Conservation (phyloP, 2,888 invertebrate genomes). For the Ennomos fuscantarius region DNA sequence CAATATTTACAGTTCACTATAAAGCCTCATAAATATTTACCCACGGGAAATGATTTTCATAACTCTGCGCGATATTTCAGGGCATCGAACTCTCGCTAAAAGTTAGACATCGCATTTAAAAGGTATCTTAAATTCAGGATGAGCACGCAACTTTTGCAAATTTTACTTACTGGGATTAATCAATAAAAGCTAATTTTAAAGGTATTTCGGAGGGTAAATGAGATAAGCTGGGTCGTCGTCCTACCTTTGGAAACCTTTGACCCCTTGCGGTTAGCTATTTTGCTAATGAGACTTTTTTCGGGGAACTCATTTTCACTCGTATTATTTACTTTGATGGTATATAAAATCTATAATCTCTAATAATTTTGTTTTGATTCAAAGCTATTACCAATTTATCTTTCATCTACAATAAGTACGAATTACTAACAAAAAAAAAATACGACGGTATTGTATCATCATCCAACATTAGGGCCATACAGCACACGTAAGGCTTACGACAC, state of each 20-base stretch:
- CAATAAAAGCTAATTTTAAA: conserved; percentile 22
- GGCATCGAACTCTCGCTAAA: conserved; percentile 40
- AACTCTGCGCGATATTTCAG: conserved; percentile 35
- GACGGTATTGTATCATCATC: conserved; percentile 20
- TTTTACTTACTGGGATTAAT: conserved; percentile 21
- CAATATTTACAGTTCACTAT: conserved; percentile 12
- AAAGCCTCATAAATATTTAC: conserved; percentile 32
- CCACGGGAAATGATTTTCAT: conserved; percentile 29
- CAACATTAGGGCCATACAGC: conserved; percentile 34
- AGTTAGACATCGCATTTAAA: conserved; percentile 36
- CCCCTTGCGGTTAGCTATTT: conserved; percentile 4
- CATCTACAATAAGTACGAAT: not conserved
- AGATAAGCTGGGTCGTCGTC: conserved; percentile 23
- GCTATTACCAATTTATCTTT: too few species aligned
- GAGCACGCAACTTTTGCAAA: conserved; percentile 37
- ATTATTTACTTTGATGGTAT: not conserved
- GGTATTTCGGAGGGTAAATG: conserved; percentile 16
- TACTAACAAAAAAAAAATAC: conserved; percentile 9
- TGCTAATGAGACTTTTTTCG: not conserved
- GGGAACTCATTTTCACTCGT: not conserved
- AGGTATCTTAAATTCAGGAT: conserved; percentile 39
- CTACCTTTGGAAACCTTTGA: conserved; percentile 15
- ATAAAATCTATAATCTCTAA: too few species aligned
- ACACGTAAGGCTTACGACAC: conserved; percentile 68
- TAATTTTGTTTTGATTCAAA: too few species aligned